Conservation (phyloP, 2,888 invertebrate species). For the Diachrysia chrysitis region DNA sequence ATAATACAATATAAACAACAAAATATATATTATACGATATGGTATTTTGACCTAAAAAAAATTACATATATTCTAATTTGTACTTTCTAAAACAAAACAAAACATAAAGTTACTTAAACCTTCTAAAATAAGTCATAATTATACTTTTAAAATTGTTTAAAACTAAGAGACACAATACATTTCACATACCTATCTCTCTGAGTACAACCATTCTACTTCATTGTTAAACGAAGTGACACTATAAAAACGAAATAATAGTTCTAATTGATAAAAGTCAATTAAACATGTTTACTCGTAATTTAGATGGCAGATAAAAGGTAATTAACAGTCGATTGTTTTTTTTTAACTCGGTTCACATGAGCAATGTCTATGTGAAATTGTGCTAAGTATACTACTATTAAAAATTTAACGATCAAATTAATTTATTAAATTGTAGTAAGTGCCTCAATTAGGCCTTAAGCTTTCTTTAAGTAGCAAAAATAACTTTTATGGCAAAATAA, state of each 20-base stretch:
- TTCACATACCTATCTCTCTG: not conserved
- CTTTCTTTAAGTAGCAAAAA: constrained; percentile 19
- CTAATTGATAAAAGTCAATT: constrained; percentile 69
- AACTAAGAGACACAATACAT: not conserved
- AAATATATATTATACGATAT: too few species aligned
- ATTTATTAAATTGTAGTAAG: constrained; percentile 32
- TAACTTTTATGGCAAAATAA: not conserved
- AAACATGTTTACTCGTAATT: constrained; percentile 66
- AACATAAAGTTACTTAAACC: not conserved
- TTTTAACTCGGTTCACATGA: constrained; percentile 55
- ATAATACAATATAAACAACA: too few species aligned
- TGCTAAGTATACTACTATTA: constrained; percentile 23
- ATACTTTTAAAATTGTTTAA: not conserved
- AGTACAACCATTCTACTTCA: constrained; percentile 16
- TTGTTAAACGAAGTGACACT: constrained; percentile 36
- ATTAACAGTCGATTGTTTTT: constrained; percentile 63
- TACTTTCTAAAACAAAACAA: constrained; percentile 12
- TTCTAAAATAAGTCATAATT: not conserved
- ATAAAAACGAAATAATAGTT: constrained; percentile 57
- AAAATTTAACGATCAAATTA: constrained; percentile 37
- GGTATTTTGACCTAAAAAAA: too few species aligned
- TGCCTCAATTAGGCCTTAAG: constrained; percentile 27
- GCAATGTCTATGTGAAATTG: constrained; percentile 41
- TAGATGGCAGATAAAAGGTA: constrained; percentile 65
- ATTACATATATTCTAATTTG: too few species aligned